These are phyloP conservation scores for Lepidocyrtoides sp. DNA, from an alignment of 2,888 invertebrate genomes.

Conservation along the genomic window DNA sequence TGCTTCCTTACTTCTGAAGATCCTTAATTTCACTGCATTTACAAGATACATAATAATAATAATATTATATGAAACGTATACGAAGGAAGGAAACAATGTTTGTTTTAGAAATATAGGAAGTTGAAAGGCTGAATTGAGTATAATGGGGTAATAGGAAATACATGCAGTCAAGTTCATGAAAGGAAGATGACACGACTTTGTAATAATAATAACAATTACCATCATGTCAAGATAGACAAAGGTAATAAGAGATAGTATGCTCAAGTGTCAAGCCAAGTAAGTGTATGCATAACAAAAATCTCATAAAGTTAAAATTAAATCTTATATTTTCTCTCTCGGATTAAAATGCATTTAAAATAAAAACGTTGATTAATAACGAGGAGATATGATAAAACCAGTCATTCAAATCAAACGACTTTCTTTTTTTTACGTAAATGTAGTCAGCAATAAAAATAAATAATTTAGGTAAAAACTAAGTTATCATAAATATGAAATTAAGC, in stretches of 20 bases:
- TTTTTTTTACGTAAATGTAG: not conserved
- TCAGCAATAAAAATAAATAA: not conserved
- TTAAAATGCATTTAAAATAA: not conserved
- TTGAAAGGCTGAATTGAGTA: constrained; percentile 18
- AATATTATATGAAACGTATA: not conserved
- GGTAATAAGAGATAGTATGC: too few species aligned
- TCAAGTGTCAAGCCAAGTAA: too few species aligned
- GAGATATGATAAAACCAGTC: not conserved
- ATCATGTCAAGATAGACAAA: not conserved
- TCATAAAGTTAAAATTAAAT: not conserved
- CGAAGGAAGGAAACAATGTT: not conserved
- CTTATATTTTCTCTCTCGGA: not conserved
- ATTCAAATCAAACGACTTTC: not conserved
- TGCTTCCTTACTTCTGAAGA: too few species aligned
- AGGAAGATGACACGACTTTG: not conserved
- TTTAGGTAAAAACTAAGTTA: constrained; percentile 9
- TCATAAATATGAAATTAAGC: constrained; percentile 63
- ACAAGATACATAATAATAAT: too few species aligned
- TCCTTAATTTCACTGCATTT: not conserved
- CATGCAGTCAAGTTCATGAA: not conserved
- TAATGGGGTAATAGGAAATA: not conserved
- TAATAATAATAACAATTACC: not conserved
- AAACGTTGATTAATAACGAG: not conserved
- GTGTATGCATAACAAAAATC: too few species aligned
- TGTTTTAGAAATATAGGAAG: not conserved